Conservation (phyloP, 2,797 vertebrate species). For the Dermochelys coriacea region DNA sequence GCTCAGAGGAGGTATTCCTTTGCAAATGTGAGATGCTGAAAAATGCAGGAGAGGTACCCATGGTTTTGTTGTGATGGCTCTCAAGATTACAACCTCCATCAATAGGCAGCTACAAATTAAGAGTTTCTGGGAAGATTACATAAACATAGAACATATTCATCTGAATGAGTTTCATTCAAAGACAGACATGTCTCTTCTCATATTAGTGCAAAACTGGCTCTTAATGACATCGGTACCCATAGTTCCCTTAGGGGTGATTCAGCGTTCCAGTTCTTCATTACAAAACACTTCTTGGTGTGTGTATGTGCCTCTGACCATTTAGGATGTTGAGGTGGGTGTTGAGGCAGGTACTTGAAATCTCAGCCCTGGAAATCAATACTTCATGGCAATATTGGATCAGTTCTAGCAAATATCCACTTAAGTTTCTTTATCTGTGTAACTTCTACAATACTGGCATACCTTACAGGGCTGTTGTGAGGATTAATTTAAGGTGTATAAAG, state of each 20-base stretch:
- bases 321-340: constrained; percentile 24
- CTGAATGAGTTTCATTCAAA: not conserved
- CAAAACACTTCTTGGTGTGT: not conserved
- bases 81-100: not conserved
- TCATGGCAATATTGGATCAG: not conserved
- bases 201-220: not conserved
- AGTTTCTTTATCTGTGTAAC: not conserved
- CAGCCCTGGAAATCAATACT: not conserved
- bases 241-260: not conserved
- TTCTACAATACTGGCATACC: not conserved
- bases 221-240: not conserved
- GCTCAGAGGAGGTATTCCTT: constrained; percentile 35
- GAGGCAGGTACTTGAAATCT: not conserved
- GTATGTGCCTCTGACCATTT: not conserved
- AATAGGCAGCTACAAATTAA: not conserved
- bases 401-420: not conserved
- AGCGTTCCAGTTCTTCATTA: not conserved
- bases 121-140: not conserved
- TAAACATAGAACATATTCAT: not conserved
- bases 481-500: not conserved
- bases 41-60: not conserved
- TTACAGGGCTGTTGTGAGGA: not conserved
- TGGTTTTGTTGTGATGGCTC: constrained; percentile 24
- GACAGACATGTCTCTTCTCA: not conserved
- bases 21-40: constrained; percentile 4